These are phyloP conservation scores for Luidia sarsii DNA, from an alignment of 53 echinoderm and acorn worm species.

Conservation along the genomic window DNA sequence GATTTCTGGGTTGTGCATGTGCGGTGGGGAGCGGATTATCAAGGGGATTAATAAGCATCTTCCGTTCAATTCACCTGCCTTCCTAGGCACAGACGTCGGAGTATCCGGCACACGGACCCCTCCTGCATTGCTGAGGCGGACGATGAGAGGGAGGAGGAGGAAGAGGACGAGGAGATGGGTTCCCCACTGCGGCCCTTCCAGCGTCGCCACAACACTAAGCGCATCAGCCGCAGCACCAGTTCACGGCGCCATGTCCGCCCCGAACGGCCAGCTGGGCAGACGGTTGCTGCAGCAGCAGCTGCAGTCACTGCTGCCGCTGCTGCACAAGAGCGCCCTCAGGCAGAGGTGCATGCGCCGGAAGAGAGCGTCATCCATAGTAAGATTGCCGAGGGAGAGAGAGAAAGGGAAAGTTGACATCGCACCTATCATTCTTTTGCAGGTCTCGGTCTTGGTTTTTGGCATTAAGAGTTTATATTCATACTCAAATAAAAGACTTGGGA, in stretches of 20 bases:
- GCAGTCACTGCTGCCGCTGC: too few species aligned
- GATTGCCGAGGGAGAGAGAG: background rate
- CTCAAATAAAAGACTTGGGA: too few species aligned
- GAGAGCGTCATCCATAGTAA: slow-evolving; percentile 49
- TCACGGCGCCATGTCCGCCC: slow-evolving; percentile 66
- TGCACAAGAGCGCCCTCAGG: too few species aligned
- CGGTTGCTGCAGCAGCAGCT: too few species aligned
- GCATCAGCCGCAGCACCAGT: slow-evolving; percentile 84
- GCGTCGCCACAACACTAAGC: slow-evolving; percentile 87
- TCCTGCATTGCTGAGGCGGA: slow-evolving; percentile 78
- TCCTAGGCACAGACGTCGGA: slow-evolving; percentile 37
- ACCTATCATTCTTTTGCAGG: too few species aligned
- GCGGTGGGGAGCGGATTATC: too few species aligned
- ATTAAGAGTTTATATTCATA: too few species aligned
- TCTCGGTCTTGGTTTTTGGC: too few species aligned
- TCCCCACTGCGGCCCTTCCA: slow-evolving; percentile 74
- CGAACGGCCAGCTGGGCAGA: slow-evolving; percentile 23
- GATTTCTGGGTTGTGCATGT: too few species aligned
- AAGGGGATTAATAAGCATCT: too few species aligned
- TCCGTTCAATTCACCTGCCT: too few species aligned
- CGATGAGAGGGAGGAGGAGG: slow-evolving; percentile 67
- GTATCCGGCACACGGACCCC: slow-evolving; percentile 67
- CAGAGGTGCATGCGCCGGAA: slow-evolving; percentile 46
- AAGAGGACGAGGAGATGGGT: slow-evolving; percentile 68
- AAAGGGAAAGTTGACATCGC: too few species aligned